Evolutionary conservation across 2,888 invertebrate genomes (phyloP), one percentile per base, ranked within the genome.

Genomic region (Idaea straminata): DNA sequence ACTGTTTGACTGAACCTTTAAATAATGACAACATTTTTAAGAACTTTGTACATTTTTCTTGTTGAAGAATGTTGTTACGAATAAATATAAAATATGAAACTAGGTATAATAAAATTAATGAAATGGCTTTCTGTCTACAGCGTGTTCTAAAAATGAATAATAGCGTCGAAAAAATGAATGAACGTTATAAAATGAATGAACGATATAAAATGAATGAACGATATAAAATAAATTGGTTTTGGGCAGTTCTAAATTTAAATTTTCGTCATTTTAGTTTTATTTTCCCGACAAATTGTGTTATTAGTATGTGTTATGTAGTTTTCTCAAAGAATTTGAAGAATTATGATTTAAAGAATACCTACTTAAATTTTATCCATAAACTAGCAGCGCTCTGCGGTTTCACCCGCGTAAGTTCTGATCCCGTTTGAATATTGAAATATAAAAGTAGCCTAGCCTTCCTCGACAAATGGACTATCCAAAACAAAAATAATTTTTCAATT

Each of bases 151-250:
- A 47, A 47, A 47, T 47, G 47, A 47, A 47, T 13, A 3, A 47
- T 47, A 47, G 47, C 47, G 4, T 10, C 47, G 10, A 47, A 47
- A 47, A 36, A 47, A 47, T 47, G 10, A 47, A 38, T 38, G 38
- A 38, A 38, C 38, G 38, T 10, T 38, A 38, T 38, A 38, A 38
- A 38, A 38, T 38, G 13, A 38, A 38, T 38, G 38, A 38, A 38
- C 38, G 38, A 38, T 38, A 38, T 38, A 38, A 38, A 38, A 38
- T 38, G 13, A 38, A 47, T 47, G 47, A 47, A 47, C 47, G 47
- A 47, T 47, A 47, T 47, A 47, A 47, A 47, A 47, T 47, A 47
- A 47, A 47, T 47, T 47, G 47, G 47, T 47, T 47, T 47, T 47
- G 47, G 47, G 47, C 47, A 47, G 47, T 47, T 47, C 47, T 47